Percentiles rank a stretch among this genome's conserved stretches.
Conservation (phyloP, 2,113 vertebrate species). For the Heterochromis multidens region DNA sequence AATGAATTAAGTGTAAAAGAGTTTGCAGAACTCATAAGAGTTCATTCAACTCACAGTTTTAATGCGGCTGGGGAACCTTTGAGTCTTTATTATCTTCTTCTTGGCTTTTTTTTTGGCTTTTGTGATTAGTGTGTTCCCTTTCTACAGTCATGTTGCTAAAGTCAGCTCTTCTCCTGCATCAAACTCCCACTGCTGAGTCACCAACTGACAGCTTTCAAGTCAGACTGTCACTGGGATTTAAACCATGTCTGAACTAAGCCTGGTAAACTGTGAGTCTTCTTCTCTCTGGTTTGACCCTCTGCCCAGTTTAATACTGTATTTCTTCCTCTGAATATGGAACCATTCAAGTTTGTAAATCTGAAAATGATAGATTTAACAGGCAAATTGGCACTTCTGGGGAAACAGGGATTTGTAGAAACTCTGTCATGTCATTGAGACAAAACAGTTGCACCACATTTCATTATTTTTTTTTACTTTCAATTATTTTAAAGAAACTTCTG, state of each 20-base stretch:
- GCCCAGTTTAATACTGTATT: background rate
- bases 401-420: background rate
- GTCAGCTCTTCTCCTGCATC: background rate
- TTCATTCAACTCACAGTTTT: background rate
- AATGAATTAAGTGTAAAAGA: background rate
- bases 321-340: background rate
- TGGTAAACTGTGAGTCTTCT: background rate
- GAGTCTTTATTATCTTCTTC: background rate
- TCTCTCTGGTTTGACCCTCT: background rate
- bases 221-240: background rate
- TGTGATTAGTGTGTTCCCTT: background rate
- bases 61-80: background rate
- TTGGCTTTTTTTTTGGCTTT: background rate
- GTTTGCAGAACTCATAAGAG: background rate
- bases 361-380: background rate
- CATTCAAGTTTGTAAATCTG: background rate
- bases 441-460: background rate
- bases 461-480: background rate
- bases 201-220: background rate
- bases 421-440: background rate
- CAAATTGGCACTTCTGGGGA: background rate
- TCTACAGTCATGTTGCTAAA: background rate
- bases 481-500: background rate
- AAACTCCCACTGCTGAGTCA: background rate
- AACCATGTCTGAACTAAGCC: background rate